Evolutionary conservation across 1,140 invertebrate species (phyloP).

Genomic region (Dendrolimus kikuchii): DNA sequence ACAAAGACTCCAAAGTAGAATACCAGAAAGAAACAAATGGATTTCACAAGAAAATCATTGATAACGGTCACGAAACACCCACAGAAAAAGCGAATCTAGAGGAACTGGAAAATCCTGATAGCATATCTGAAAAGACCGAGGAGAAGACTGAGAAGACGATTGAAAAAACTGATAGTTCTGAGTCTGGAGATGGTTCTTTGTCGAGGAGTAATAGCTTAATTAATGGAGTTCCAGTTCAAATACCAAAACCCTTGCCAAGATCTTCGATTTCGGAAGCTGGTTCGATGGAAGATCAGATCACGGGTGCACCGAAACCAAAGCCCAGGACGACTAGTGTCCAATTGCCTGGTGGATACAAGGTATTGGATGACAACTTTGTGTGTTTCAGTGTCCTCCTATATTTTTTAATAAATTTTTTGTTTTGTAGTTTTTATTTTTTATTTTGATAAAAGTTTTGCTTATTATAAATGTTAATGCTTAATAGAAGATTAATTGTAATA

Average conservation of each 20-base stretch:
- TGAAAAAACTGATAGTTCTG: slow-evolving; percentile 34
- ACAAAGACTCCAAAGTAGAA: slow-evolving; percentile 25
- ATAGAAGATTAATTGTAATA: too few relatives aligned
- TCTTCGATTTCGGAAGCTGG: slow-evolving; percentile 68
- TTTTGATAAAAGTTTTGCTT: not conserved
- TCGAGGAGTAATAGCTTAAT: slow-evolving; percentile 56
- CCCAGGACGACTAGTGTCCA: slow-evolving; percentile 77
- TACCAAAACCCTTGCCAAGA: slow-evolving; percentile 83
- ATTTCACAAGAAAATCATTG: slow-evolving; percentile 53
- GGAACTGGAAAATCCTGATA: slow-evolving; percentile 22
- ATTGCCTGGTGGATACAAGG: slow-evolving; percentile 78
- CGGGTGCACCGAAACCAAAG: slow-evolving; percentile 77
- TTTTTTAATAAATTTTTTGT: slow-evolving; percentile 9
- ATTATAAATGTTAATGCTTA: too few relatives aligned
- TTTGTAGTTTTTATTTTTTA: slow-evolving; percentile 8
- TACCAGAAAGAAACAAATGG: slow-evolving; percentile 52
- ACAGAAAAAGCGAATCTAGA: slow-evolving; percentile 18
- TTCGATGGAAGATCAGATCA: slow-evolving; percentile 53
- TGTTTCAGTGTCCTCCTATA: slow-evolving; percentile 16
- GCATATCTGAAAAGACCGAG: slow-evolving; percentile 26
- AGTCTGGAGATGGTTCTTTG: slow-evolving; percentile 39
- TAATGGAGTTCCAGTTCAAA: slow-evolving; percentile 58
- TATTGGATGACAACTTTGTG: slow-evolving; percentile 44
- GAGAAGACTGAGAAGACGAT: slow-evolving; percentile 27
- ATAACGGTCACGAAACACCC: slow-evolving; percentile 48